Conservation (phyloP, 1,140 invertebrate species). For the Conus ventricosus region DNA sequence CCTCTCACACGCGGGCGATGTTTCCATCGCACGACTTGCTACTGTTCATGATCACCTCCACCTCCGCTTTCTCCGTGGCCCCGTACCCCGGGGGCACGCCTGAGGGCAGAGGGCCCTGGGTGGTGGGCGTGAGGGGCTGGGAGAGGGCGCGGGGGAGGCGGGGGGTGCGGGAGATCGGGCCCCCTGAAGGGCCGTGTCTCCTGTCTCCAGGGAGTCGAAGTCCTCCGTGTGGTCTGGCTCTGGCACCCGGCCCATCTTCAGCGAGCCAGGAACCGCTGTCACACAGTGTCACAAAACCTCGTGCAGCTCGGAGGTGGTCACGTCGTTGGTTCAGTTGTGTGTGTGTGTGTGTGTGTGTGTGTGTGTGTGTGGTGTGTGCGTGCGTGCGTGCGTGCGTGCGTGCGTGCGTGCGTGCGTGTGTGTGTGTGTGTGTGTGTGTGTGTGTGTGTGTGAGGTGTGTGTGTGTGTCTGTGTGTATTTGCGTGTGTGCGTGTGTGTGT, state of each 20-base stretch:
- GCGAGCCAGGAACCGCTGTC: constrained; percentile 56
- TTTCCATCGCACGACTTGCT: constrained; percentile 42
- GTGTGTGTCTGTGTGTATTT: too few relatives aligned
- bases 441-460: too few relatives aligned
- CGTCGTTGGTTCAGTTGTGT: too few relatives aligned
- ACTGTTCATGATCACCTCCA: constrained; percentile 47
- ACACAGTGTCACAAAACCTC: too few relatives aligned
- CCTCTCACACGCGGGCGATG: constrained; percentile 36
- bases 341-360: too few relatives aligned
- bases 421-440: too few relatives aligned
- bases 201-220: constrained; percentile 58
- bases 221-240: constrained; percentile 53
- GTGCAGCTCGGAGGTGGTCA: too few relatives aligned
- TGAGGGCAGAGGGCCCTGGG: constrained; percentile 14
- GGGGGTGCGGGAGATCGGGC: constrained; percentile 20
- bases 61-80: constrained; percentile 39
- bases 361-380: too few relatives aligned
- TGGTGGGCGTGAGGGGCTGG: constrained; percentile 27
- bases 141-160: constrained; percentile 17
- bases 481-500: too few relatives aligned
- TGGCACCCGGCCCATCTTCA: constrained; percentile 55
- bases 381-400: too few relatives aligned
- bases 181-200: constrained; percentile 54
- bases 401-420: too few relatives aligned
- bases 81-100: neutral